phyloP scores from a whole-genome alignment of 2,113 vertebrate genomes.

The Aspiorhynchus laticeps region DNA sequence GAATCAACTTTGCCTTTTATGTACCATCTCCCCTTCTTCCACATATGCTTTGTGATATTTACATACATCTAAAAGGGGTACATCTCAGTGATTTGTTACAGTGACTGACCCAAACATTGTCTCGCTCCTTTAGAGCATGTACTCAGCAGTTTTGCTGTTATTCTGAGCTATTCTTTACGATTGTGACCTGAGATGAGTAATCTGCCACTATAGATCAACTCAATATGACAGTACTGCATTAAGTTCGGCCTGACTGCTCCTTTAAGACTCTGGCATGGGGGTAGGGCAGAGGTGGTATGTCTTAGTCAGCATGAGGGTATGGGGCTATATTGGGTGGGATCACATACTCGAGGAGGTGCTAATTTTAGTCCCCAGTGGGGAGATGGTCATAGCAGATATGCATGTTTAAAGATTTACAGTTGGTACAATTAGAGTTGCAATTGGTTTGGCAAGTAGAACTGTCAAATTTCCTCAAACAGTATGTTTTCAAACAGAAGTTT shows the following conservation, averaged over 20 bases:
- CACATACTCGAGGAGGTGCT: constrained; percentile 62
- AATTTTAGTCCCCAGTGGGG: constrained; percentile 69
- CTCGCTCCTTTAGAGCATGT: not conserved
- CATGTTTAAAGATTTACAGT: constrained; percentile 38
- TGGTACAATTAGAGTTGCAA: constrained; percentile 32
- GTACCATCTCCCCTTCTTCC: not conserved
- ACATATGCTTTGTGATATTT: not conserved
- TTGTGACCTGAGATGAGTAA: not conserved
- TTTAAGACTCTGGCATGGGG: constrained; percentile 58
- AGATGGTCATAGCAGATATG: constrained; percentile 47
- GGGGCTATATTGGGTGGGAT: constrained; percentile 64
- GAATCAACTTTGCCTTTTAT: not conserved
- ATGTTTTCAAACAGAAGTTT: not conserved
- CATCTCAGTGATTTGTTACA: not conserved
- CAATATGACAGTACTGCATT: not conserved
- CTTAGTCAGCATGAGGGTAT: constrained; percentile 70
- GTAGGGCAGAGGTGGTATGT: constrained; percentile 64
- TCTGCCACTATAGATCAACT: not conserved
- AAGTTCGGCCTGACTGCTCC: constrained; percentile 35
- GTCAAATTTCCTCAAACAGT: not conserved
- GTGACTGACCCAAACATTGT: not conserved
- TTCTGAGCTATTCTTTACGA: not conserved
- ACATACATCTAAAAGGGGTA: not conserved
- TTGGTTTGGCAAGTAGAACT: constrained; percentile 2
- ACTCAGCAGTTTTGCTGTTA: constrained; percentile 23